phyloP scores from a whole-genome alignment of 2,888 invertebrate genomes.

The Dioctria linearis region DNA sequence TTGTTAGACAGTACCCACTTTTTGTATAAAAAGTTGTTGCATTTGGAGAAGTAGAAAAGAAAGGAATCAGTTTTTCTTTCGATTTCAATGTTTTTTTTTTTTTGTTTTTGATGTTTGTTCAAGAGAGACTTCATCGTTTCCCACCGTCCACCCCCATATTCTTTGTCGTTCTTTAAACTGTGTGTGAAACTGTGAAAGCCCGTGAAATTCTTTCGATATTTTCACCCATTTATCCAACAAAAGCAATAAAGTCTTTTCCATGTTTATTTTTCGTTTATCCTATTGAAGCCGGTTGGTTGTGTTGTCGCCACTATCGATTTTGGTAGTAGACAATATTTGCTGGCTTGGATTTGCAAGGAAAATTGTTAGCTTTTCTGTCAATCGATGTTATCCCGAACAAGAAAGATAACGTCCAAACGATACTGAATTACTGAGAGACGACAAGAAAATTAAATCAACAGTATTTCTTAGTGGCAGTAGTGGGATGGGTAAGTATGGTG shows the following conservation, averaged over 20 bases:
- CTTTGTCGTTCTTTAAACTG: too few species aligned
- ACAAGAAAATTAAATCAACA: slow-evolving; percentile 8
- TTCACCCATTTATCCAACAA: slow-evolving; percentile 32
- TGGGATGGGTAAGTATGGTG: background rate
- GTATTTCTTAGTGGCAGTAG: background rate
- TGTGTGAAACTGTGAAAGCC: background rate
- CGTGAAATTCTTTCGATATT: slow-evolving; percentile 32
- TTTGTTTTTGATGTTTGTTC: too few species aligned
- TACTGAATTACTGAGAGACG: slow-evolving; percentile 29
- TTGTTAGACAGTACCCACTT: background rate
- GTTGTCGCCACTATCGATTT: slow-evolving; percentile 33
- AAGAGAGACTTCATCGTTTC: too few species aligned
- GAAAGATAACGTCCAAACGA: slow-evolving; percentile 41
- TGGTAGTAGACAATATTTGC: slow-evolving; percentile 9
- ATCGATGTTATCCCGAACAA: slow-evolving; percentile 43
- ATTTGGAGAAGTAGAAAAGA: background rate
- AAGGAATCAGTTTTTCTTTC: too few species aligned
- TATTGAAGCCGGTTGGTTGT: slow-evolving; percentile 1
- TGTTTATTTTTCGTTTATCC: slow-evolving; percentile 46
- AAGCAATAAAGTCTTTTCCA: slow-evolving; percentile 31
- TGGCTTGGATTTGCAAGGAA: slow-evolving; percentile 29
- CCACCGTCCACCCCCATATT: too few species aligned
- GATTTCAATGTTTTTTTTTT: too few species aligned
- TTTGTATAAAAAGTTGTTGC: slow-evolving; percentile 19
- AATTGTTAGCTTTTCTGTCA: slow-evolving; percentile 50